Evolutionary conservation across 2,113 vertebrate species (phyloP), one percentile per base, ranked within the genome.

Genomic region (Cyprinodon variegatus): DNA sequence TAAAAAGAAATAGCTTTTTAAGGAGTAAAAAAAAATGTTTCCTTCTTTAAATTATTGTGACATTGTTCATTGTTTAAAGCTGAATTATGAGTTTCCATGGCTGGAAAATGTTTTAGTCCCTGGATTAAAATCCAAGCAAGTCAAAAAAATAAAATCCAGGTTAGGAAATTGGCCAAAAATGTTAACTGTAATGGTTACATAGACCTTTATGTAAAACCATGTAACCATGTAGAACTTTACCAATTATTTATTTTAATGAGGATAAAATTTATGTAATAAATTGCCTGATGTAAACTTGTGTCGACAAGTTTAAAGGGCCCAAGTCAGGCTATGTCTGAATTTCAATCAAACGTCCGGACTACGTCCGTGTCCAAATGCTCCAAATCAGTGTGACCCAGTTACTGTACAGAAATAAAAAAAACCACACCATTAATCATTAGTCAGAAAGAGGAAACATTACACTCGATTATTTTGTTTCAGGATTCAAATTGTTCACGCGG

Each of bases 341-440:
- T 57, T 67, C 79, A 76, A 68, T 66, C 74, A 46, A 61, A 76
- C 7, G 13, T 76, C 68, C 40, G 73, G 77, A 68, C 45, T 45
- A 86, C 83, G 1, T 29, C 29, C 29, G 29, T 90, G 87, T 91
- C 88, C 70, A 91, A 91, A 93, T 93, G 84, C 76, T 91, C 79
- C 69, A 90, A 90, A 84, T 94, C 93, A 93, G 90, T 89, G 91
- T 92, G 89, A 89, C 90, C 79, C 65, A 0, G 88, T 82, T 69
- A 83, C 81, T 72, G 79, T 83, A 92, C 71, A 60, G 77, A 81
- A 64, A 22, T 4, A 78, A 81, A 86, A 86, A 90, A 90, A 74
- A 90, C 89, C 73, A 8, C 79, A 48, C 63, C 70, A 87, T 89
- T 82, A 82, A 91, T 90, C 86, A 87, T 45, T 57, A 10, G 41